These are phyloP conservation scores for Hydrophis major DNA, from an alignment of 2,797 vertebrate species.

Conservation along the genomic window DNA sequence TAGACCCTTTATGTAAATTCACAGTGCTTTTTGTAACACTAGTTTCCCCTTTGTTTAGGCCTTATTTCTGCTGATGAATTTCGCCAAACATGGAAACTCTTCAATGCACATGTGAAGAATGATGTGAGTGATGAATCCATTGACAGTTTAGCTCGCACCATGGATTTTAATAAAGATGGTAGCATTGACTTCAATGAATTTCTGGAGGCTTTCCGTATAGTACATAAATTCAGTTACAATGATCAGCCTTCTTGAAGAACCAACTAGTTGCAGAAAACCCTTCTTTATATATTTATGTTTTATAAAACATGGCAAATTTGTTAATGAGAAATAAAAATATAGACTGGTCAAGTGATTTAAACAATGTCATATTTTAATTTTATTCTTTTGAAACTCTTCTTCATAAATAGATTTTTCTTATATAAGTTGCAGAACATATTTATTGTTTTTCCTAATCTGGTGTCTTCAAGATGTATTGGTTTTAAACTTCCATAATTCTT, in stretches of 20 bases:
- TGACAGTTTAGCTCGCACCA: conserved; percentile 83
- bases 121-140: conserved; percentile 76
- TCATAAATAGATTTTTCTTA: not conserved
- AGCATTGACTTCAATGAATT: conserved; percentile 97
- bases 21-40: not conserved
- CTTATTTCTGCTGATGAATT: conserved; percentile 94
- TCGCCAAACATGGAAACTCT: conserved; percentile 89
- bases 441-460: not conserved
- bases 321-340: not conserved
- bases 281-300: conserved; percentile 7
- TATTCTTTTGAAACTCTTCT: not conserved
- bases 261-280: conserved; percentile 10
- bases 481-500: not conserved
- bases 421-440: not conserved
- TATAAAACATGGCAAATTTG: not conserved
- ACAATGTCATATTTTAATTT: not conserved
- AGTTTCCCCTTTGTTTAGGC: conserved; percentile 72
- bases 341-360: not conserved
- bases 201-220: conserved; percentile 90
- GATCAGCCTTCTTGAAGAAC: not conserved
- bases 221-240: conserved; percentile 79
- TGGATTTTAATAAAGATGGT: conserved; percentile 96
- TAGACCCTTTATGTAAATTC: no score
- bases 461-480: not conserved
- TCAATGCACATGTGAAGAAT: conserved; percentile 83